Base-by-base conservation (phyloP, 1,140 invertebrate genomes). In the Meloidogyne hapla region DNA sequence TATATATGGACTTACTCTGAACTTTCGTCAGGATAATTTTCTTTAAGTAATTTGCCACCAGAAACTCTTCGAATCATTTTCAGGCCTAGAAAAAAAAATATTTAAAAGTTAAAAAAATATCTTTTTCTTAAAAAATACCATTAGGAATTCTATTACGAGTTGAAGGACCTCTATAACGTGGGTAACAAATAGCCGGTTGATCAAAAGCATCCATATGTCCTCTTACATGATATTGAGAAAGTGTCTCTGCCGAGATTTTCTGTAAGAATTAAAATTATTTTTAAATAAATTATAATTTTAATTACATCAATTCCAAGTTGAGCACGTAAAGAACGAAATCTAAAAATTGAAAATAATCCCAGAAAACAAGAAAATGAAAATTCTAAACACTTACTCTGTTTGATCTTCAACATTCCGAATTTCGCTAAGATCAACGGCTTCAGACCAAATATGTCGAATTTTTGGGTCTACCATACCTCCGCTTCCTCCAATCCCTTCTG, bases 181-280 rank as follows among this genome's bases (percentile, higher is more conserved):
- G 84, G 75, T 87, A 87, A 38, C 80, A 78, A 61, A 85, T 70
- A 0, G 84, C 84, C 15, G 80, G 74, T 26, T 85, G 84, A 68
- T 88, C 84, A 76, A 83, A 86, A 65, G 65, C 77, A 64, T 85
- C 86, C 42, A 87, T 81, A 62, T 85, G 86, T 9, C 83, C 86
- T 40, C 80, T 67, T 12, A 85, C 74, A 70, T 85, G 77, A 67
- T 85, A 85, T 25, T 81, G 79, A 26, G 79, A 67, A 28, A 85
- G 64, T 15, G 84, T 85, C 15, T 86, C 86, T 21, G 78, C 63
- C 4, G 84, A 80, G 42, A 85, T 87, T 66, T 72, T 56, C 83
- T 84, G 68, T 67, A 80, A 83, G 42, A 33, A 45, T 26, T 2
- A 79, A 33, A 26, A 26, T 1, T 28, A 18, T 0, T 38, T 63